phyloP scores from a whole-genome alignment of 2,888 invertebrate species.

The Marronus borbonicus region DNA sequence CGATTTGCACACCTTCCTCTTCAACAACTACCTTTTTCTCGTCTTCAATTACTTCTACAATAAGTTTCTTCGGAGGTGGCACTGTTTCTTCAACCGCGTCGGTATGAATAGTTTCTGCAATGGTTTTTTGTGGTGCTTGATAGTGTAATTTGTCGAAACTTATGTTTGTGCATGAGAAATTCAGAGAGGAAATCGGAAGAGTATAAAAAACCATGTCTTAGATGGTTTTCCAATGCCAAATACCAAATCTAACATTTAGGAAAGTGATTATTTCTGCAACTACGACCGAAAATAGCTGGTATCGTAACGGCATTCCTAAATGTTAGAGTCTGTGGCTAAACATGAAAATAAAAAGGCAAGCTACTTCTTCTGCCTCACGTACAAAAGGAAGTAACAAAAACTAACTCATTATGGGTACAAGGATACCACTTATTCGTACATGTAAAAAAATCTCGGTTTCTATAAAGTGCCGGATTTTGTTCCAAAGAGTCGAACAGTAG shows the following conservation, averaged over 20 bases:
- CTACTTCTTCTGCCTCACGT: too few species aligned
- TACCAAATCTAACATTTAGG: not conserved
- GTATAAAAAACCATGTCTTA: conserved; percentile 21
- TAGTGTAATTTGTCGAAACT: not conserved
- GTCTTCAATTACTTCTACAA: conserved; percentile 72
- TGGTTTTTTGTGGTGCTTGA: conserved; percentile 57
- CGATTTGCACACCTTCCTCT: conserved; percentile 60
- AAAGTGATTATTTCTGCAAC: not conserved
- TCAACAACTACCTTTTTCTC: conserved; percentile 65
- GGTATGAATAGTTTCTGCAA: conserved; percentile 69
- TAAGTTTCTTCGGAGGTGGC: conserved; percentile 67
- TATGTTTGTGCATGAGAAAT: conserved; percentile 8
- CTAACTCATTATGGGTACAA: not conserved
- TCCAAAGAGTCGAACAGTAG: too few species aligned
- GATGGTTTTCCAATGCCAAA: conserved; percentile 4
- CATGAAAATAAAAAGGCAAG: too few species aligned
- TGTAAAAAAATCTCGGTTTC: too few species aligned
- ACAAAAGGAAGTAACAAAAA: too few species aligned
- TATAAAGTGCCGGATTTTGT: too few species aligned
- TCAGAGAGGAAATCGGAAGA: conserved; percentile 23
- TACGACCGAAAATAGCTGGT: too few species aligned
- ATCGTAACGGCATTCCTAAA: too few species aligned
- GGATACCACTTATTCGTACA: too few species aligned
- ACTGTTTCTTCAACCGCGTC: conserved; percentile 68
- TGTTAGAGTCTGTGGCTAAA: too few species aligned